Evolutionary conservation across 1,140 invertebrate species (phyloP).

Genomic region (Hylyphantes graminicola): DNA sequence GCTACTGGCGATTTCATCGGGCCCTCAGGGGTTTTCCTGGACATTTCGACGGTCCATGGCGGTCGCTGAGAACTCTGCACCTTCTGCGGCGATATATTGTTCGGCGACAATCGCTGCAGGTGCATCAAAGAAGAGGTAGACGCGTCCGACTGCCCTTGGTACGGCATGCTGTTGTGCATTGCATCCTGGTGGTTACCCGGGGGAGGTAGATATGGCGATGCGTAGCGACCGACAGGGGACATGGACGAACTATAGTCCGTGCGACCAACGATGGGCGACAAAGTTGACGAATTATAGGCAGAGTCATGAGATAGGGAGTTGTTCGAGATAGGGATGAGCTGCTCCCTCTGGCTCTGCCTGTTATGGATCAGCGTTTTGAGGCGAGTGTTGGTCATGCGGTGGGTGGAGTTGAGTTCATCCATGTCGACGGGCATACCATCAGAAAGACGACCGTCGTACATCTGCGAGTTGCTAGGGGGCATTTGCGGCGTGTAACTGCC

Average conservation of each 20-base stretch:
- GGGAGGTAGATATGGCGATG: slow-evolving; percentile 52
- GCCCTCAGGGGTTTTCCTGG: slow-evolving; percentile 18
- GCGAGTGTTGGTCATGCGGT: slow-evolving; percentile 64
- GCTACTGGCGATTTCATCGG: slow-evolving; percentile 2
- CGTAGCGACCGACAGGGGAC: slow-evolving; percentile 9
- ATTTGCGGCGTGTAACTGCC: slow-evolving; percentile 50
- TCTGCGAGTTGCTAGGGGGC: slow-evolving; percentile 24
- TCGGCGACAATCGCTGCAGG: slow-evolving; percentile 51
- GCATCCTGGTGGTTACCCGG: slow-evolving; percentile 20
- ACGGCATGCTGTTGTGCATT: slow-evolving; percentile 21
- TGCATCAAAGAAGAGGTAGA: slow-evolving; percentile 47
- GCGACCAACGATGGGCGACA: background rate
- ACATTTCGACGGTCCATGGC: slow-evolving; percentile 8
- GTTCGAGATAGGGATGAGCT: slow-evolving; percentile 52
- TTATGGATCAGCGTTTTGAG: slow-evolving; percentile 64
- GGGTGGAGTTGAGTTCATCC: slow-evolving; percentile 56
- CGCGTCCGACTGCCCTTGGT: slow-evolving; percentile 18
- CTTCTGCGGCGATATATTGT: slow-evolving; percentile 22
- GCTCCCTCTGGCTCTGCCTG: slow-evolving; percentile 64
- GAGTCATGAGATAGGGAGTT: slow-evolving; percentile 18
- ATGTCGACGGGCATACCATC: slow-evolving; percentile 11
- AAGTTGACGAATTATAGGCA: background rate
- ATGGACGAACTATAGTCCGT: background rate
- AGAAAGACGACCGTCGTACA: slow-evolving; percentile 33
- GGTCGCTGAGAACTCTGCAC: slow-evolving; percentile 5